Base-by-base conservation (phyloP, 1,140 invertebrate species). In the Scaptomyza pallida region DNA sequence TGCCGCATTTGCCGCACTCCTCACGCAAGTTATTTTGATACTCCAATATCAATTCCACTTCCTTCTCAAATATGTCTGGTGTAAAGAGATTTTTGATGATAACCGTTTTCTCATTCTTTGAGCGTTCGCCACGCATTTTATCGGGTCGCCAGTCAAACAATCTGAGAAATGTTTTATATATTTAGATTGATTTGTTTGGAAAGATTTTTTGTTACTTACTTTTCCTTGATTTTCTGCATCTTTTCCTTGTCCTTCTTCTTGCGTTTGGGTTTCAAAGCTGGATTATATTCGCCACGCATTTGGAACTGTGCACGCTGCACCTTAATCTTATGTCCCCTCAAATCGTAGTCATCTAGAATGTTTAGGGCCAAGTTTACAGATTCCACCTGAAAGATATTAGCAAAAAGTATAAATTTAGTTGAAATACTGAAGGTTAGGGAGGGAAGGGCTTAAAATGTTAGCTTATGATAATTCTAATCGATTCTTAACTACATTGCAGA, bases 131-230 rank as follows among this genome's bases (percentile, higher is more conserved):
- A 21, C 95, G 92, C 78, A 97, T 93, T 91, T 97, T 97, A 68
- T 99, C 98, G 2, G 98, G 98, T 77, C 96, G 93, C 99, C 99
- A 99, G 90, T 98, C 97, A 90, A 99, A 98, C 33, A 99, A 92
- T 89, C 96, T 97, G 23, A 16, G 1, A 5, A n/a, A 30, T 9
- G 10, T 2, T 0, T 2, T 19, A 23, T 3, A 45, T 0, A 19
- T 10, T 17, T 3, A 47, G n/a, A 1, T 13, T 4, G 0, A 35
- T 51, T 16, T 26, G 6, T 0, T 26, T 9, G 1, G 35, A 50
- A 16, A 41, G 0, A 6, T 1, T 6, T 0, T 26, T 5, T 13
- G 26, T 1, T 21, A 92, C 93, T 92, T 91, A 96, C 94, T 98
- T 99, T 90, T 99, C 96, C 81, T 99, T 97, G 91, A 96, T 95